Conservation (phyloP, 2,113 vertebrate genomes). For the Puma concolor region DNA sequence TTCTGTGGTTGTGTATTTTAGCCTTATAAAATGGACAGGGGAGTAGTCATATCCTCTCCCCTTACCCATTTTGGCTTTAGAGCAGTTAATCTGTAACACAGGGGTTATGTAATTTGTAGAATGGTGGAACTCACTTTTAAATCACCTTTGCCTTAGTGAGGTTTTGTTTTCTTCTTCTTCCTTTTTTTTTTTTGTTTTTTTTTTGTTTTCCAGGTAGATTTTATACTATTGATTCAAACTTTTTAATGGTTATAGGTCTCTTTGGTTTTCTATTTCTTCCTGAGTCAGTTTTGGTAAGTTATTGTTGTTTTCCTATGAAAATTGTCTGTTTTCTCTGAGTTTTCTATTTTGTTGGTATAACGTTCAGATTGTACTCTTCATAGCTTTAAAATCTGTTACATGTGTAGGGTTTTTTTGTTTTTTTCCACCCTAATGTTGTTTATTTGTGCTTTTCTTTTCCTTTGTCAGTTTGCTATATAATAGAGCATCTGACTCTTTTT, state of each 20-base stretch:
- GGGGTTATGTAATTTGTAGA: neutral
- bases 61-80: neutral
- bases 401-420: neutral
- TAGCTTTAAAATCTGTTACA: slow-evolving; percentile 3
- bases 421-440: neutral
- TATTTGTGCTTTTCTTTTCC: slow-evolving; percentile 26
- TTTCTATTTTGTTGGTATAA: neutral
- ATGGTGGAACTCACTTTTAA: neutral
- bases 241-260: slow-evolving; percentile 42
- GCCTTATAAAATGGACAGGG: neutral
- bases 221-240: slow-evolving; percentile 42
- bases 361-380: neutral
- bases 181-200: neutral
- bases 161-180: slow-evolving; percentile 8
- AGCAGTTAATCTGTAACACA: neutral
- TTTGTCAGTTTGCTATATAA: neutral
- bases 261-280: slow-evolving; percentile 59
- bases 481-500: neutral
- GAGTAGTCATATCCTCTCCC: neutral
- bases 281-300: slow-evolving; percentile 48
- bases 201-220: slow-evolving; percentile 30
- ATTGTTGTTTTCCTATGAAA: neutral
- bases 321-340: neutral
- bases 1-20: neutral
- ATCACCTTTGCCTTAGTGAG: neutral